A percentile compares a stretch with the other conserved stretches of the same genome.
Conservation (phyloP, 2,888 invertebrate genomes). For the Augiades crinisus region DNA sequence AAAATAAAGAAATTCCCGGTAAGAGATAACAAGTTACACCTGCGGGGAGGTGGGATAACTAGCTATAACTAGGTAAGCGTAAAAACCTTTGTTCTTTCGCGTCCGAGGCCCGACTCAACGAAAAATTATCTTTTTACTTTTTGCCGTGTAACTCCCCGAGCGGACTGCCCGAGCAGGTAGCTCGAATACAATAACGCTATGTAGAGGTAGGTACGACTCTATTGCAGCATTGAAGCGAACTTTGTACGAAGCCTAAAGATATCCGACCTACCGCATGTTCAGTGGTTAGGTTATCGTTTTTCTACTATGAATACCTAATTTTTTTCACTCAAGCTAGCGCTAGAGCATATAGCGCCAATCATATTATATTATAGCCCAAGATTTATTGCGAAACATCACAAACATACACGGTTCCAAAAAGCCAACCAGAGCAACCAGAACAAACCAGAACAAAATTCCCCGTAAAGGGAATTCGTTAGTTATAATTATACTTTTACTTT, state of each 20-base stretch:
- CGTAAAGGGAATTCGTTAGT: no score
- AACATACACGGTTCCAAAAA: no score
- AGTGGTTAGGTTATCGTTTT: no score
- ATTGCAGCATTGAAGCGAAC: slow-evolving; percentile 16
- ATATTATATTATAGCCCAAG: no score
- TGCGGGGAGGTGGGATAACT: slow-evolving; percentile 67
- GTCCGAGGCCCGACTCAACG: slow-evolving; percentile 61
- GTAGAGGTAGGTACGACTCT: slow-evolving; percentile 37
- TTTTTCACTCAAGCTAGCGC: no score
- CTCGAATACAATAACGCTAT: slow-evolving; percentile 57
- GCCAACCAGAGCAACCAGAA: no score
- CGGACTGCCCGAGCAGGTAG: slow-evolving; percentile 68
- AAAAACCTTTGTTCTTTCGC: slow-evolving; percentile 73
- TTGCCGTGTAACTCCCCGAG: slow-evolving; percentile 63
- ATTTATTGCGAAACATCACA: no score
- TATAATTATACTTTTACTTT: no score
- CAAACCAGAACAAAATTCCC: no score
- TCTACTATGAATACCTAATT: no score
- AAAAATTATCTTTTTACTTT: slow-evolving; percentile 77
- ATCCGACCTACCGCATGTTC: not conserved
- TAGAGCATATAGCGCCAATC: no score
- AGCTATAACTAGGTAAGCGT: slow-evolving; percentile 70
- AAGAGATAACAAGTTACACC: slow-evolving; percentile 74
- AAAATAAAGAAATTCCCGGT: slow-evolving; percentile 61
- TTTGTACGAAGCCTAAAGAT: slow-evolving; percentile 10